A percentile compares a stretch with the other conserved stretches of the same genome.
Conservation (phyloP, 2,888 invertebrate genomes). For the Leptopilina drosophilae region DNA sequence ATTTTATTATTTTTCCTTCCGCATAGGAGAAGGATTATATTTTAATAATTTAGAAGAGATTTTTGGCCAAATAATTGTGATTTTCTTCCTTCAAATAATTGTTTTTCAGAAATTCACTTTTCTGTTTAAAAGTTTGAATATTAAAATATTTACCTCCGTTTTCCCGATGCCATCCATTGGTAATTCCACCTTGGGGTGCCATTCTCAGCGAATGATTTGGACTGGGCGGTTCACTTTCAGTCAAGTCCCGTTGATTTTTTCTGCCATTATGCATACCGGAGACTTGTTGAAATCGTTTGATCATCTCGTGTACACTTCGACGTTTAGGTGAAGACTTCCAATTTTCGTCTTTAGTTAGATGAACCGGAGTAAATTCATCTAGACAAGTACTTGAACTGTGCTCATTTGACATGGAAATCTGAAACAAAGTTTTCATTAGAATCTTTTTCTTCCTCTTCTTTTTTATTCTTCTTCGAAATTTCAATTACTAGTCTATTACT, state of each 20-base stretch:
- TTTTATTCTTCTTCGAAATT: too few relatives aligned
- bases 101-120: too few relatives aligned
- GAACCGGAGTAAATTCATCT: conserved; percentile 57
- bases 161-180: conserved; percentile 67
- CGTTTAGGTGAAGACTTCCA: conserved; percentile 67
- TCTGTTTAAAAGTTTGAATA: too few relatives aligned
- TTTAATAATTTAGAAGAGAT: too few relatives aligned
- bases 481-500: too few relatives aligned
- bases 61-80: not conserved
- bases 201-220: conserved; percentile 68
- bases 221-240: conserved; percentile 66
- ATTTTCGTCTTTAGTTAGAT: conserved; percentile 61
- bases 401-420: conserved; percentile 64
- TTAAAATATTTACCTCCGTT: conserved; percentile 50
- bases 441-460: too few relatives aligned
- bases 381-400: conserved; percentile 59
- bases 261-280: conserved; percentile 70
- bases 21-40: too few relatives aligned
- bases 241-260: conserved; percentile 59
- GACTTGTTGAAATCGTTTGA: conserved; percentile 73
- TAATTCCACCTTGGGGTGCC: conserved; percentile 66
- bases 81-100: too few relatives aligned
- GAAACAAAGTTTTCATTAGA: too few relatives aligned
- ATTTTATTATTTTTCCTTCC: too few relatives aligned
- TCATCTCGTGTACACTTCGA: conserved; percentile 75